A percentile compares a stretch with the other conserved stretches of the same genome.
These are phyloP conservation scores for Mellilla xanthometata DNA, from an alignment of 2,888 invertebrate species.

Conservation along the genomic window DNA sequence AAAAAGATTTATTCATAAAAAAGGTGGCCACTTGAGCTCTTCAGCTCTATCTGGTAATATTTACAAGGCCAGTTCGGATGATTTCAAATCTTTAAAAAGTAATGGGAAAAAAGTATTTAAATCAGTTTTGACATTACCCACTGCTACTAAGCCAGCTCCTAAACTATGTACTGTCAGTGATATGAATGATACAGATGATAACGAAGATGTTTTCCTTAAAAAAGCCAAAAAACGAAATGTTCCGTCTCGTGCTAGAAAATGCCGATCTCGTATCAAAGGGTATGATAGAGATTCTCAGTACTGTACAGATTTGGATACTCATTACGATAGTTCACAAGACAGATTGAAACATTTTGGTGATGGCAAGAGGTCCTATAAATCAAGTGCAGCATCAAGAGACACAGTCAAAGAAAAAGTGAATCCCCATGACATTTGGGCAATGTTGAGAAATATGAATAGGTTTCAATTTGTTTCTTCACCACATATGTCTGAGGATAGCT, in stretches of 20 bases:
- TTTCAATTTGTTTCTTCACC: constrained; percentile 64
- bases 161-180: constrained; percentile 66
- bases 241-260: constrained; percentile 37
- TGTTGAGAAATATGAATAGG: constrained; percentile 62
- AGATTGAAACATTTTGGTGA: constrained; percentile 48
- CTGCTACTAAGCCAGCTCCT: constrained; percentile 45
- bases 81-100: constrained; percentile 51
- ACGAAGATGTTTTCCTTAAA: constrained; percentile 37
- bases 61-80: constrained; percentile 68
- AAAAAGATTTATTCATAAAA: constrained; percentile 51
- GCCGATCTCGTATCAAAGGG: constrained; percentile 37
- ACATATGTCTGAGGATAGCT: constrained; percentile 56
- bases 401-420: constrained; percentile 34
- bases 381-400: constrained; percentile 15
- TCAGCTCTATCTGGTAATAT: constrained; percentile 58
- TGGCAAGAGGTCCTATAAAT: constrained; percentile 23
- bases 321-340: constrained; percentile 60
- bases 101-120: constrained; percentile 57
- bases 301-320: constrained; percentile 51
- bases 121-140: constrained; percentile 64
- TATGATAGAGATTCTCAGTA: constrained; percentile 53
- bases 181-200: constrained; percentile 63
- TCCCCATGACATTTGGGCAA: constrained; percentile 63
- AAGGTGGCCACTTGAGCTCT: constrained; percentile 44
- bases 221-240: constrained; percentile 46